Base-by-base conservation (phyloP, 2,888 invertebrate genomes). In the Icerya purchasi region DNA sequence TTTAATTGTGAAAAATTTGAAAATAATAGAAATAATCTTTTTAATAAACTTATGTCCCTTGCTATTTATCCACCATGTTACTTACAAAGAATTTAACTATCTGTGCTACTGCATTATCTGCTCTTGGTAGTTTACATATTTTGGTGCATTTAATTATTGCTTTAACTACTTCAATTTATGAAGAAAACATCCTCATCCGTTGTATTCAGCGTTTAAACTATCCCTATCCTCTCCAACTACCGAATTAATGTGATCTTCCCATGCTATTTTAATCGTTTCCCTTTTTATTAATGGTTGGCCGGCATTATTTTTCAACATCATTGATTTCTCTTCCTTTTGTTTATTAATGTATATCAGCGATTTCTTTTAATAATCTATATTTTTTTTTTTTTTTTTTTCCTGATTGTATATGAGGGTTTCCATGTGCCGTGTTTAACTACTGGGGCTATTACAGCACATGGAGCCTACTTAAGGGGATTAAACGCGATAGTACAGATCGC, bases 21-120 rank as follows among this genome's bases (percentile, higher is more conserved):
- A n/a, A n/a, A n/a, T n/a, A n/a, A n/a, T n/a, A n/a, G n/a, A n/a
- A n/a, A n/a, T n/a, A n/a, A n/a, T n/a, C n/a, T n/a, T n/a, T n/a
- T n/a, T n/a, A n/a, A n/a, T n/a, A n/a, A n/a, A n/a, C n/a, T n/a
- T n/a, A n/a, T n/a, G n/a, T n/a, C n/a, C n/a, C n/a, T n/a, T 19
- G 19, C 50, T n/a, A 50, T 50, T 50, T 50, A 50, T 50, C 19
- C 19, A 18, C 50, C 19, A 18, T 18, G n/a, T 50, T n/a, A 50
- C 18, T 50, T 50, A 50, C 50, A 19, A 50, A 18, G 50, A 50
- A 50, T 18, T 50, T n/a, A 50, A 49, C 50, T 18, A 49, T n/a
- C 50, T n/a, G 50, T 2, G 19, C 18, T 2, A 50, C 21, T 53
- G 19, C 21, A 19, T 53, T 8, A 78, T 64, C 69, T 83, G 65